phyloP scores from a whole-genome alignment of 1,140 invertebrate genomes.

The Dysdera silvatica region DNA sequence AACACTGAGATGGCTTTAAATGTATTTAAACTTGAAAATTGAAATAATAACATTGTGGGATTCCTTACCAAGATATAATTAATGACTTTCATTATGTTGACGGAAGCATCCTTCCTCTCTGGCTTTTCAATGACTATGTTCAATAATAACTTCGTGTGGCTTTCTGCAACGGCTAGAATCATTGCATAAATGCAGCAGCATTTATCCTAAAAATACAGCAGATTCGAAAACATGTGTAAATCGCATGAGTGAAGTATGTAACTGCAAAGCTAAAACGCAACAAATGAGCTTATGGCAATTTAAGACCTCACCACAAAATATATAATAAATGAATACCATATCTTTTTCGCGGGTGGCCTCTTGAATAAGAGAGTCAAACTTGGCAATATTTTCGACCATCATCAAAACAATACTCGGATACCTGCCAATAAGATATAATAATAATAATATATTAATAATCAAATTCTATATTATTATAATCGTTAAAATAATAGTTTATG shows the following conservation, averaged over 20 bases:
- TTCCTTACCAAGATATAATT: constrained; percentile 52
- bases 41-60: background rate
- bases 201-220: constrained; percentile 41
- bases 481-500: background rate
- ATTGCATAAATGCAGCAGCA: constrained; percentile 52
- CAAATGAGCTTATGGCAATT: background rate
- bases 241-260: no score
- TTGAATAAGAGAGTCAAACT: constrained; percentile 41
- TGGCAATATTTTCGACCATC: constrained; percentile 47
- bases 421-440: constrained; percentile 25
- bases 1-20: no score
- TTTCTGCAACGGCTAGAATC: constrained; percentile 56
- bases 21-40: no score
- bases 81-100: constrained; percentile 51
- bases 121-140: constrained; percentile 45
- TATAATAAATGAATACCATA: constrained; percentile 34
- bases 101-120: constrained; percentile 40
- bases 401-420: constrained; percentile 48
- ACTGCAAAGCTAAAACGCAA: no score
- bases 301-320: no score
- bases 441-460: background rate
- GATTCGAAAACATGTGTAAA: background rate
- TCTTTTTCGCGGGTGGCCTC: constrained; percentile 38
- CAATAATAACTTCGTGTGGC: constrained; percentile 56
- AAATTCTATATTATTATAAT: background rate